A percentile compares a stretch with the other conserved stretches of the same genome.
Evolutionary conservation across 2,888 invertebrate species (phyloP).

Genomic region (Volucella inanis): DNA sequence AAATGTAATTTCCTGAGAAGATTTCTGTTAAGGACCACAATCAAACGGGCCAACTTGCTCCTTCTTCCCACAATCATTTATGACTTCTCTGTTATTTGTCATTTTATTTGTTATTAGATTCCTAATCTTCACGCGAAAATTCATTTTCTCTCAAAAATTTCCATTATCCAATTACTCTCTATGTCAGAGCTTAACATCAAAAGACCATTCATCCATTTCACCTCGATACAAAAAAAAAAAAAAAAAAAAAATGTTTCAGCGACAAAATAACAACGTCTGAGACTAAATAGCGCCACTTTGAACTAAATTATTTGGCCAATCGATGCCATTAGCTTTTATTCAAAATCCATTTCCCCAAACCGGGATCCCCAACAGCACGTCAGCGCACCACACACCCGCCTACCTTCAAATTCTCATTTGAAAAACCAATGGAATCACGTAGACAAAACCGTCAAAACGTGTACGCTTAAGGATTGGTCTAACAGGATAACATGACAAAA

Average conservation of each 20-base stretch:
- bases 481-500: conserved; percentile 70
- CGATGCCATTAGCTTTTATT: conserved; percentile 71
- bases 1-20: no score
- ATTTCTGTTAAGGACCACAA: no score
- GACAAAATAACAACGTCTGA: conserved; percentile 32
- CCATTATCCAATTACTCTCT: conserved; percentile 21
- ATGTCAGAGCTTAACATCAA: not conserved
- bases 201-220: conserved; percentile 38
- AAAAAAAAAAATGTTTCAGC: not conserved
- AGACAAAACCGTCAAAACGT: conserved; percentile 63
- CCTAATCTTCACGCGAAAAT: conserved; percentile 1
- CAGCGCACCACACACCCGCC: not conserved
- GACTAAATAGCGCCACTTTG: conserved; percentile 52
- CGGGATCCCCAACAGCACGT: not conserved
- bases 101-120: not conserved
- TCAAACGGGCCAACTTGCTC: no score
- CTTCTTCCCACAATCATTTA: no score
- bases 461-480: conserved; percentile 68
- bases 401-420: not conserved
- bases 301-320: conserved; percentile 68
- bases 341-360: conserved; percentile 57
- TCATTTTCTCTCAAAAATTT: not conserved
- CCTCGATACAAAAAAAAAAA: conserved; percentile 2
- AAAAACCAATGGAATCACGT: conserved; percentile 53
- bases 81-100: not conserved